Evolutionary conservation across 2,797 vertebrate species (phyloP), one percentile per base, ranked within the genome.

Genomic region (Arnoldichthys spilopterus): DNA sequence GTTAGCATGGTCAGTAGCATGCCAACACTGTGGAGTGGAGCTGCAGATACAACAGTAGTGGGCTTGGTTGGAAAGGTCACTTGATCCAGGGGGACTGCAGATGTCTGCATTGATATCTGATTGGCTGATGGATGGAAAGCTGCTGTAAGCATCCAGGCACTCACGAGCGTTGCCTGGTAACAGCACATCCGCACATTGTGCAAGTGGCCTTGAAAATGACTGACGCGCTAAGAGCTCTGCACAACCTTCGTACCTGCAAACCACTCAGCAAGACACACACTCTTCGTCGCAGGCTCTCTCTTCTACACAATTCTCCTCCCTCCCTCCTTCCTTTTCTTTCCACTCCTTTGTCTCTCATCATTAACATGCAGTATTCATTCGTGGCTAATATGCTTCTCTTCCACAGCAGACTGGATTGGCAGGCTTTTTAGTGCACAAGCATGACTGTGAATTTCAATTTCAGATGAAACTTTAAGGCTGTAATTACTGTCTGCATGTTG

Each of bases 121-220:
- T 92, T 93, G 92, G 92, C 85, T 87, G 91, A 90, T 84, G 86
- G 87, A 87, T 89, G 80, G 82, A 90, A 85, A 82, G 87, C 85
- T 79, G 76, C 86, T 84, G 78, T 80, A 77, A 54, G 79, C 78
- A 80, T 83, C 78, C 78, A 76, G 78, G 82, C 82, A 74, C 72
- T 87, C 72, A 11, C 74, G 58, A 72, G 56, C 70, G 94, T 94
- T 94, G 93, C 93, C 90, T 94, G 88, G 94, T 91, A 92, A 94
- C 94, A 90, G 91, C 86, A 84, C 84, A 89, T 87, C 85, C 88
- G 86, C 66, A 71, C 87, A 81, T 87, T 91, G 88, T 91, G 84
- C 87, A 77, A 90, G 90, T 90, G 92, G 93, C 93, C 93, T 92
- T 95, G 91, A 91, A 89, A 91, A 87, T 92, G 92, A 91, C 81